phyloP scores from a whole-genome alignment of 2,113 vertebrate species.

The Speoplatyrhinus poulsoni region DNA sequence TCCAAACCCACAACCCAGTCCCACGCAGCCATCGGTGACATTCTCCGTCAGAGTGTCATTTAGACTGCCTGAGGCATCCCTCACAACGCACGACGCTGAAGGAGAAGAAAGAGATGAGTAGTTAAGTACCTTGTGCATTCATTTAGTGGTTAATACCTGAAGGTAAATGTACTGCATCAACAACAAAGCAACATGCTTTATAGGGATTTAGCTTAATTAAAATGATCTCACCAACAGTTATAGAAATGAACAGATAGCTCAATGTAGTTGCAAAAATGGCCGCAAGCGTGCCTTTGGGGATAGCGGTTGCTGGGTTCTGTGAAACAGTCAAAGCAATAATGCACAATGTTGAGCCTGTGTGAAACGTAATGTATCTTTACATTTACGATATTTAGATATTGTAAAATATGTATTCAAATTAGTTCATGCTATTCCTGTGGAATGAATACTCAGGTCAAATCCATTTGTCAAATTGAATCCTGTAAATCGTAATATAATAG shows the following conservation, averaged over 20 bases:
- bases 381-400: no score
- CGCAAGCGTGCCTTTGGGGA: conserved; percentile 73
- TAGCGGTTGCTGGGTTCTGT: conserved; percentile 71
- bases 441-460: no score
- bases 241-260: conserved; percentile 67
- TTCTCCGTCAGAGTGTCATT: conserved; percentile 65
- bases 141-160: no score
- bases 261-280: conserved; percentile 75
- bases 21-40: conserved; percentile 53
- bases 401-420: no score
- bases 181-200: not conserved
- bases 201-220: not conserved
- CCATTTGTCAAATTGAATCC: no score
- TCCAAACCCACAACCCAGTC: conserved; percentile 65
- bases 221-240: conserved; percentile 60
- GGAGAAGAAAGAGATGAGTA: not conserved
- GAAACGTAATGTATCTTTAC: no score
- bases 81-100: conserved; percentile 68
- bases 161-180: not conserved
- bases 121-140: no score
- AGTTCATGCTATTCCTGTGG: no score
- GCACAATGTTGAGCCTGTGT: not conserved
- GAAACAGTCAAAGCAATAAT: not conserved
- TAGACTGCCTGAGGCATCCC: conserved; percentile 70
- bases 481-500: no score